phyloP scores from a whole-genome alignment of 1,140 invertebrate genomes.

The Brachionus rubens region DNA sequence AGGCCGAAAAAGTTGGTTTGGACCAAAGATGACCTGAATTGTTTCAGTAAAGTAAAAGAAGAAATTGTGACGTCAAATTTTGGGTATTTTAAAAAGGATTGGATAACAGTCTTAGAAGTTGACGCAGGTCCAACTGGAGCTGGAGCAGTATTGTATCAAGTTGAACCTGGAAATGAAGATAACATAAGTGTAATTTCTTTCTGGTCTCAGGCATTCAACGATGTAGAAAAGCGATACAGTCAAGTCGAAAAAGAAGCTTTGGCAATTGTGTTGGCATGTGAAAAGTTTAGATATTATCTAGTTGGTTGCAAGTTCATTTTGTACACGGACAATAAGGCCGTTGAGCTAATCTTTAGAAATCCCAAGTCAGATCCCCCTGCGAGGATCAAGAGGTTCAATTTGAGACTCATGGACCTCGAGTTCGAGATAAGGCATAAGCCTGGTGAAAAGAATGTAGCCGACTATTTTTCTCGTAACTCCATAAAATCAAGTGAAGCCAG shows the following conservation, averaged over 20 bases:
- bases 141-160: conserved; percentile 61
- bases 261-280: neutral
- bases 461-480: too few relatives aligned
- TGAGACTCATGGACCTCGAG: too few relatives aligned
- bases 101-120: neutral
- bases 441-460: too few relatives aligned
- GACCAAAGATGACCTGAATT: too few relatives aligned
- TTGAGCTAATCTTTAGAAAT: conserved; percentile 10
- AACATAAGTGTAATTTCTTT: conserved; percentile 48
- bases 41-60: too few relatives aligned
- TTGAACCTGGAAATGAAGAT: conserved; percentile 45
- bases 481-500: too few relatives aligned
- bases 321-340: neutral
- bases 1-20: too few relatives aligned
- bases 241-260: conserved; percentile 52
- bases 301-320: conserved; percentile 4
- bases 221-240: conserved; percentile 50
- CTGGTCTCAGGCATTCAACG: conserved; percentile 47
- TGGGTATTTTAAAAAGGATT: neutral
- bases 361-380: neutral
- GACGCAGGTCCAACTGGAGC: conserved; percentile 56
- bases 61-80: too few relatives aligned
- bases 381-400: too few relatives aligned
- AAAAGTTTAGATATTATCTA: neutral
- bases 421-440: too few relatives aligned